A percentile compares a stretch with the other conserved stretches of the same genome.
Conservation (phyloP, 2,797 vertebrate species). For the Myotis daubentonii region DNA sequence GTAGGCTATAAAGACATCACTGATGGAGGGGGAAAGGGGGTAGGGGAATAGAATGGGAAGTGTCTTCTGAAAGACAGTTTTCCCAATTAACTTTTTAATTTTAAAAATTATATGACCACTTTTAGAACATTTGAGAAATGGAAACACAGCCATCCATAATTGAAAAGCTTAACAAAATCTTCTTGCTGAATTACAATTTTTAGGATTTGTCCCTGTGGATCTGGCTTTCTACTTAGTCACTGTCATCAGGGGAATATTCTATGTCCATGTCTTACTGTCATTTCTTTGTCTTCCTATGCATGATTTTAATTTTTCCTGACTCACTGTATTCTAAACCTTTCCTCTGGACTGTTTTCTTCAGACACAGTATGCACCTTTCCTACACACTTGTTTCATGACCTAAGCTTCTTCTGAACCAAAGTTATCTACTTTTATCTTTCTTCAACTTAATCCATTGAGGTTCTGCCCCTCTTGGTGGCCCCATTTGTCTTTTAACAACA, state of each 20-base stretch:
- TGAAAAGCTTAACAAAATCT: conserved; percentile 1
- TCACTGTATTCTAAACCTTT: neutral
- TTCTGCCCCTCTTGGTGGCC: neutral
- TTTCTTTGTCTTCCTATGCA: neutral
- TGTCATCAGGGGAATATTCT: too few species aligned
- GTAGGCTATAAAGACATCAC: neutral
- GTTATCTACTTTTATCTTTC: neutral
- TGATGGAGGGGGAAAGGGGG: neutral
- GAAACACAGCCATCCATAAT: neutral
- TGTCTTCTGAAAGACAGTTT: conserved; percentile 4
- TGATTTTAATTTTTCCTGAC: neutral
- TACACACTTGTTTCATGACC: neutral
- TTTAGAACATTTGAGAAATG: neutral
- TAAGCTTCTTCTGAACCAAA: neutral
- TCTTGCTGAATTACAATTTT: neutral
- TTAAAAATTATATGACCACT: neutral
- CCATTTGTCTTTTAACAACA: neutral
- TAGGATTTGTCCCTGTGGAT: neutral
- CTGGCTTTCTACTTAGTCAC: neutral
- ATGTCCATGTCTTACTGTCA: neutral
- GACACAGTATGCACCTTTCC: neutral
- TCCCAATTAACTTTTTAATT: neutral
- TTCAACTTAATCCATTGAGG: neutral
- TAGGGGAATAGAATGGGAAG: neutral
- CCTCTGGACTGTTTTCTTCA: neutral